These are phyloP conservation scores for Takifugu flavidus DNA, from an alignment of 2,113 vertebrate genomes.

Conservation along the genomic window DNA sequence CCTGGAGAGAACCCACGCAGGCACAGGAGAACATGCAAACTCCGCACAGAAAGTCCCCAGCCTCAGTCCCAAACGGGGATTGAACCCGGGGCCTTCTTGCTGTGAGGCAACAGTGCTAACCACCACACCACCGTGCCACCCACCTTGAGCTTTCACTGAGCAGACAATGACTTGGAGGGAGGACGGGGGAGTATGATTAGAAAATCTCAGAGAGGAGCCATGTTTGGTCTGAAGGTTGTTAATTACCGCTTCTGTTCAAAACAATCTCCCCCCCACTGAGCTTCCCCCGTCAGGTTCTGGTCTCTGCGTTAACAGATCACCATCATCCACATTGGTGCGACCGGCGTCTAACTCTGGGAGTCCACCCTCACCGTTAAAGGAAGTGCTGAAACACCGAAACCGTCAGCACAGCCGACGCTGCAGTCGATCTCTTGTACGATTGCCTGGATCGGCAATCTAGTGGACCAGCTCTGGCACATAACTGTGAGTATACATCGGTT, in stretches of 20 bases:
- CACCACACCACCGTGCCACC: no score
- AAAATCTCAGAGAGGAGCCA: constrained; percentile 29
- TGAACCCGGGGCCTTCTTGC: no score
- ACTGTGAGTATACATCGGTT: no score
- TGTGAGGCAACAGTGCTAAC: no score
- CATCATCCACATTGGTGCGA: constrained; percentile 20
- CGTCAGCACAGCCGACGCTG: no score
- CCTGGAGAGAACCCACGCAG: no score
- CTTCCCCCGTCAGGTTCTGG: neutral
- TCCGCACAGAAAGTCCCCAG: no score
- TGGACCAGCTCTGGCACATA: no score
- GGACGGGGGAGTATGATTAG: constrained; percentile 40
- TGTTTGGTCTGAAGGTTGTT: constrained; percentile 33
- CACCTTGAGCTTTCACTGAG: constrained; percentile 5
- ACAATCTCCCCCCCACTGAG: constrained; percentile 41
- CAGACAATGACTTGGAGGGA: constrained; percentile 5
- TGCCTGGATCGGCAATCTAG: no score
- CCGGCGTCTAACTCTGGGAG: constrained; percentile 10
- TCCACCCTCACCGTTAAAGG: constrained; percentile 1
- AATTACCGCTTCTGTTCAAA: constrained; percentile 60
- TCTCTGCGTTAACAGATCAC: neutral
- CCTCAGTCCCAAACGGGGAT: no score
- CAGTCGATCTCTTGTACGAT: no score
- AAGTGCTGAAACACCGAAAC: neutral
- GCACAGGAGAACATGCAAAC: no score